Conservation (phyloP, 2,113 vertebrate species). For the Channa argus region DNA sequence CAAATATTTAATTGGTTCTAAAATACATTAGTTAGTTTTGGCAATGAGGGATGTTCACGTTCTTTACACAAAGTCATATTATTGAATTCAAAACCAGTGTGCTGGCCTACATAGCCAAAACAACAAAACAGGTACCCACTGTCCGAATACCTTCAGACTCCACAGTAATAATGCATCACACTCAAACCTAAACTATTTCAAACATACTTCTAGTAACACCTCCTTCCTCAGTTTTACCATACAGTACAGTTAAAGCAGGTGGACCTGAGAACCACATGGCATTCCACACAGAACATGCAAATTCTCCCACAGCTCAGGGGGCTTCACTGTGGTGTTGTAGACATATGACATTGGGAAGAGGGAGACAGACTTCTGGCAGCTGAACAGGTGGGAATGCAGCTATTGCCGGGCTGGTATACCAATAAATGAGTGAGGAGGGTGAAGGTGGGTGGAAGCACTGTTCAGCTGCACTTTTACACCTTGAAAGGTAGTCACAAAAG, state of each 20-base stretch:
- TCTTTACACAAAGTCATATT: too few species aligned
- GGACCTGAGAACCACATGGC: constrained; percentile 58
- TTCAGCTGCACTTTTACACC: constrained; percentile 70
- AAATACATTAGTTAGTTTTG: neutral
- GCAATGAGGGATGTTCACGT: too few species aligned
- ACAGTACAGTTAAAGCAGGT: constrained; percentile 67
- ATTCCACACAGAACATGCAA: constrained; percentile 81
- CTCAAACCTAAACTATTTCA: constrained; percentile 41
- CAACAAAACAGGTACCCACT: constrained; percentile 29
- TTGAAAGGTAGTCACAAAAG: constrained; percentile 65
- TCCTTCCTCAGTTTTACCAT: constrained; percentile 34
- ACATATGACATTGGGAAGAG: constrained; percentile 38
- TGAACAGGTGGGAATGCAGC: constrained; percentile 68
- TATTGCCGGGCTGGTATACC: constrained; percentile 42
- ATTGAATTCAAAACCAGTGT: constrained; percentile 16
- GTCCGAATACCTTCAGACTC: constrained; percentile 52
- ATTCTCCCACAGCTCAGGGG: constrained; percentile 54
- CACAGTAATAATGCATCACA: constrained; percentile 12
- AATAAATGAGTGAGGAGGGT: constrained; percentile 40
- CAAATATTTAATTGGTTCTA: neutral
- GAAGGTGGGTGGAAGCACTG: constrained; percentile 20
- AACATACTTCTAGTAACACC: constrained; percentile 23
- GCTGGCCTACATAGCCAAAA: constrained; percentile 26
- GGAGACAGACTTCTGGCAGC: constrained; percentile 55
- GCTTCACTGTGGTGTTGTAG: constrained; percentile 45